A percentile compares a stretch with the other conserved stretches of the same genome.
Conservation (phyloP, 2,797 vertebrate species). For the Etheostoma nigrum region DNA sequence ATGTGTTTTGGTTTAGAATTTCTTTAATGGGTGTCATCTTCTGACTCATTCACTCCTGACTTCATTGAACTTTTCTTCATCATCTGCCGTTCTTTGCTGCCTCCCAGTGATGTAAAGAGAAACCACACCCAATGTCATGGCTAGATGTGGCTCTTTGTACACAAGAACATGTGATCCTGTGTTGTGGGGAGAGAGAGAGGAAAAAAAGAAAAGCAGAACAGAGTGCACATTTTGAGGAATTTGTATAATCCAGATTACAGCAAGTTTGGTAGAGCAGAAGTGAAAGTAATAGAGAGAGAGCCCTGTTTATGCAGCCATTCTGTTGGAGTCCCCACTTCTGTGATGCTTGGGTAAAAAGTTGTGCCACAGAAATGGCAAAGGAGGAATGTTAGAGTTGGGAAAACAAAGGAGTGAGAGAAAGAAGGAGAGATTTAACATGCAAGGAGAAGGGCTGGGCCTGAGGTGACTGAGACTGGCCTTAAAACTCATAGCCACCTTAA, state of each 20-base stretch:
- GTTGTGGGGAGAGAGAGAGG: neutral
- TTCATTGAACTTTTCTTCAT: neutral
- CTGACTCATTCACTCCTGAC: neutral
- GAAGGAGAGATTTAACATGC: neutral
- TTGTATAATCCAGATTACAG: slow-evolving; percentile 56
- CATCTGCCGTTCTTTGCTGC: slow-evolving; percentile 39
- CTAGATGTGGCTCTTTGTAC: slow-evolving; percentile 8
- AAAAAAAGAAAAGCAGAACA: neutral
- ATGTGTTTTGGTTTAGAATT: neutral
- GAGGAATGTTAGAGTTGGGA: neutral
- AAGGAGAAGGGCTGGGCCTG: neutral
- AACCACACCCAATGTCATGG: neutral
- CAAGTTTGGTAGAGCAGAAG: slow-evolving; percentile 21
- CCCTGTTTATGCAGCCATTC: slow-evolving; percentile 44
- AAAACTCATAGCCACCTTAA: no score
- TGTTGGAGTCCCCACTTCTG: slow-evolving; percentile 18
- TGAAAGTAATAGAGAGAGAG: slow-evolving; percentile 14
- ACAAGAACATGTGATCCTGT: slow-evolving; percentile 14
- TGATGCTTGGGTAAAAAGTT: slow-evolving; percentile 17
- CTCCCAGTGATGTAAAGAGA: slow-evolving; percentile 51
- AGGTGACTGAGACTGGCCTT: neutral
- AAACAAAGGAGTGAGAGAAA: slow-evolving; percentile 15
- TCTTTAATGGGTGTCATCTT: neutral
- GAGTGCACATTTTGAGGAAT: slow-evolving; percentile 21
- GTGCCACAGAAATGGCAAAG: neutral